These are phyloP conservation scores for Drosophila setosimentum DNA, from an alignment of 2,888 invertebrate species.

Conservation along the genomic window DNA sequence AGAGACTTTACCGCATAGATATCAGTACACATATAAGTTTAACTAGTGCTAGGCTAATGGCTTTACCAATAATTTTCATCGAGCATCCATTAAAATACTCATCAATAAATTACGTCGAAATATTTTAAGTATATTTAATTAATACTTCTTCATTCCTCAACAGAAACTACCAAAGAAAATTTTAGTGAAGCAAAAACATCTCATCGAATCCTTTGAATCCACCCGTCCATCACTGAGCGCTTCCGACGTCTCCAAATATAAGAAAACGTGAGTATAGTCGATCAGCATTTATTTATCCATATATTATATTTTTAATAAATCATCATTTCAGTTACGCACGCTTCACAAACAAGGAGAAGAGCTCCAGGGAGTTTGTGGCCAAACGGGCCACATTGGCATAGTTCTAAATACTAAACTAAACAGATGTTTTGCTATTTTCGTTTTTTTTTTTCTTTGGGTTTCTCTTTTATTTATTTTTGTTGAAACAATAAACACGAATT, in stretches of 20 bases:
- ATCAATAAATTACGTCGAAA: conserved; percentile 44
- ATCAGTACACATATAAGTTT: conserved; percentile 83
- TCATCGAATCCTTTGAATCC: conserved; percentile 88
- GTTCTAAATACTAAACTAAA: conserved; percentile 48
- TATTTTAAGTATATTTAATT: conserved; percentile 19
- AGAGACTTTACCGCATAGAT: conserved; percentile 76
- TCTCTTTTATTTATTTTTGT: conserved; percentile 43
- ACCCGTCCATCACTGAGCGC: conserved; percentile 92
- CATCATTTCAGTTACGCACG: conserved; percentile 86
- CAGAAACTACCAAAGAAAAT: conserved; percentile 84
- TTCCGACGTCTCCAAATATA: conserved; percentile 90
- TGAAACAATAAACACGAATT: conserved; percentile 59
- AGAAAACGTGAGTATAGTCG: conserved; percentile 88
- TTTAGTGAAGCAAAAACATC: conserved; percentile 87
- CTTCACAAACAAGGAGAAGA: conserved; percentile 87
- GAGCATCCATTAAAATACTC: conserved; percentile 53
- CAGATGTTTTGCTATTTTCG: conserved; percentile 24
- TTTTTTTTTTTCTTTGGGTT: conserved; percentile 42
- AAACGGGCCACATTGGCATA: conserved; percentile 88
- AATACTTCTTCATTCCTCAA: conserved; percentile 29
- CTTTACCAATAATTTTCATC: conserved; percentile 47
- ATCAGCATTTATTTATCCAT: not conserved
- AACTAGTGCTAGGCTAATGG: conserved; percentile 64
- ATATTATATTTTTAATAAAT: not conserved
- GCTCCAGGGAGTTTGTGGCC: conserved; percentile 86